Base-by-base conservation (phyloP, 2,888 invertebrate genomes). In the Elgonia sp. region DNA sequence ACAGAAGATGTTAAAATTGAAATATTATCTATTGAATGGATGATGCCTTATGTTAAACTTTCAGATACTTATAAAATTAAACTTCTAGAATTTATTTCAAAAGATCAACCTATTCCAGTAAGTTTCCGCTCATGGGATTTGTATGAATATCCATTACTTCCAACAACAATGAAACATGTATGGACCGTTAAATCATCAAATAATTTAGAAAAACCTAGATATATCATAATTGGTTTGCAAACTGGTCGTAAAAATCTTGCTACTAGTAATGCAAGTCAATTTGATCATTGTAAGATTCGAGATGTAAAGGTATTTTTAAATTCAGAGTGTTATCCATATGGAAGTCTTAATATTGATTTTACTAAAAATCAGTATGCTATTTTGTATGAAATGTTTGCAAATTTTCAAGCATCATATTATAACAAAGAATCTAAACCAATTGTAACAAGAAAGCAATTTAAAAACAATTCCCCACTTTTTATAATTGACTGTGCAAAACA, bases 141-240 rank as follows among this genome's bases (percentile, higher is more conserved):
- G 7, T 57, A 67, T 29, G 50, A 63, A 63, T 63, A 76, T 63
- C 76, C 65, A 46, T 37, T 39, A 21, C 16, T 76, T 7, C 63
- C 37, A 2, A 50, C 14, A 7, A 18, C 63, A 14, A 50, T 2
- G 9, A 76, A 63, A 46, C 63, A 63, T 53, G 63, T 63, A 16
- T 76, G 50, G 76, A 18, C 42, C 4, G 37, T 76, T 2, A 90
- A 90, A 87, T 93, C 93, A 29, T 87, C 92, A 14, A 90, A 90
- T 16, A 91, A 92, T 77, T 83, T 65, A 21, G 77, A 77, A 21
- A 77, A 77, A 21, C 55, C 65, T 8, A 50, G 55, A 37, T 77
- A 50, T 16, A 55, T 77, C 40, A 18, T 76, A 29, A 6, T 63
- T 10, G 62, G 63, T 50, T 50, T 76, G 4, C 76, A 76, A 76